Evolutionary conservation across 2,113 vertebrate genomes (phyloP), one percentile per base, ranked within the genome.

Genomic region (Rhipidura dahli): DNA sequence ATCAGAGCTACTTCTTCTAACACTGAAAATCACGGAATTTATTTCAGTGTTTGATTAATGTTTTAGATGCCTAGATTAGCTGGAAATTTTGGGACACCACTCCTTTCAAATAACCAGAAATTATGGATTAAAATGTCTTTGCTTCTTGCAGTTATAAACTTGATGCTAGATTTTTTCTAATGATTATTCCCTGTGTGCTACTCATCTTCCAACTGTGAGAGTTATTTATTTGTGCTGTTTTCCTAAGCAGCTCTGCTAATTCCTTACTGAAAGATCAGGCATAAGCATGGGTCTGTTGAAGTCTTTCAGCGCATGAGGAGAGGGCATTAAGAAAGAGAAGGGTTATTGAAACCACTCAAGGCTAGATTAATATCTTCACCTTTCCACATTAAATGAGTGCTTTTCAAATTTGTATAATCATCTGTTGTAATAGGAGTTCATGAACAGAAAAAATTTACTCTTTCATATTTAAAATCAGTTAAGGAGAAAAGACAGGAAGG

Each of bases 281-380:
- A 53, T 59, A 83, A 83, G 51, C 81, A 83, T 4, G 73, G 66
- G 42, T 64, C 40, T 80, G 50, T 72, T 0, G 0, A 90, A 91
- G 33, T 47, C 85, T 88, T 78, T 70, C 75, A n/a, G 27, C 47
- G 54, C 85, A 70, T 35, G 70, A 83, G 60, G 35, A 76, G 33
- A 86, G 28, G 60, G 70, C 63, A 85, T 86, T 83, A 94, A 78
- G 82, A 68, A 91, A 66, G 71, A 88, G 85, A 92, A 90, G 35
- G 44, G 17, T 37, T 88, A 56, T 92, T 94, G 88, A 97, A 93
- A 86, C 82, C 83, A 93, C 93, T 95, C 68, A 86, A 88, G 44
- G 20, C 45, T 75, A 81, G 47, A 88, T 83, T 94, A 86, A 37
- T 90, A 78, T 45, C 50, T 88, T 91, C 63, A 80, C 60, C 54